Evolutionary conservation across 1,140 invertebrate genomes (phyloP).

Genomic region (Anastrepha obliqua): DNA sequence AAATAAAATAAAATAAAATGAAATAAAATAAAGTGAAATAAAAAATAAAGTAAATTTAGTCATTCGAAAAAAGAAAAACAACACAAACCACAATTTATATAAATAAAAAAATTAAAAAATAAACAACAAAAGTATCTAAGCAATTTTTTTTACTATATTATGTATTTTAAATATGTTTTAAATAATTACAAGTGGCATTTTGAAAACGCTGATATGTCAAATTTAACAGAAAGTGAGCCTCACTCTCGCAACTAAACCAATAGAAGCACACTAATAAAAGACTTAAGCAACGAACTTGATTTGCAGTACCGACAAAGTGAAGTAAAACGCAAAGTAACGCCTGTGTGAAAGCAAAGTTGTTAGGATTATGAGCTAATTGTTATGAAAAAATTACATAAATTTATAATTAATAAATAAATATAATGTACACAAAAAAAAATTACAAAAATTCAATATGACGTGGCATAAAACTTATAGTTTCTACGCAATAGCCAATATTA

Average conservation of each 20-base stretch:
- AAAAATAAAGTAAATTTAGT: too few relatives aligned
- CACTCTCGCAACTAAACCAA: not conserved
- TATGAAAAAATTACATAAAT: not conserved
- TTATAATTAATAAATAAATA: too few relatives aligned
- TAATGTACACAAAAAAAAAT: too few relatives aligned
- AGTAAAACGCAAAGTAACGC: not conserved
- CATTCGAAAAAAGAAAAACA: too few relatives aligned
- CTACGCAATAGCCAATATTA: too few relatives aligned
- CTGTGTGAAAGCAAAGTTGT: not conserved
- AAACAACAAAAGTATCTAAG: too few relatives aligned
- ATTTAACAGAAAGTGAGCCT: not conserved
- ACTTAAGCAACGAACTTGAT: conserved; percentile 53
- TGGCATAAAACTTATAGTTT: too few relatives aligned
- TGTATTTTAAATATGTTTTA: not conserved
- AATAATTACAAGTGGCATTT: not conserved
- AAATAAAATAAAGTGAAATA: too few relatives aligned
- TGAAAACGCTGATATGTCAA: not conserved
- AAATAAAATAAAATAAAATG: too few relatives aligned
- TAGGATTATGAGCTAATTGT: not conserved
- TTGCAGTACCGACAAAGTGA: not conserved
- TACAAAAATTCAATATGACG: too few relatives aligned
- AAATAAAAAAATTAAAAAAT: too few relatives aligned
- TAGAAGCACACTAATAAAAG: conserved; percentile 35
- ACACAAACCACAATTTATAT: too few relatives aligned
- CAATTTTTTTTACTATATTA: conserved; percentile 8